phyloP scores from a whole-genome alignment of 2,797 vertebrate species.

The Aythya fuligula region DNA sequence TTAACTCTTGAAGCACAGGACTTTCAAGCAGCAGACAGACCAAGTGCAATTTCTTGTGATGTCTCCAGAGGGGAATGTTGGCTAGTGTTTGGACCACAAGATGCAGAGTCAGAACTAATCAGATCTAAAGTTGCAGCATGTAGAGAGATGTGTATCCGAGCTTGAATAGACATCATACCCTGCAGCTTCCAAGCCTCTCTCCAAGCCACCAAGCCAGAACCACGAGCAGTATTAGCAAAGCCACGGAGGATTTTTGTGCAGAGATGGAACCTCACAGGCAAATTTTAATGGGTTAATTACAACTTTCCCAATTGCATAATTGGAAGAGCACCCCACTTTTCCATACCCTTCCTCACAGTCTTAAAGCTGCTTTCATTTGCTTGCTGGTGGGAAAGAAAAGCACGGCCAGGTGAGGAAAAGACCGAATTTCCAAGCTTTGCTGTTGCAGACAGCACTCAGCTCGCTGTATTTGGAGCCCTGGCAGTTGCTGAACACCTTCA shows the following conservation, averaged over 20 bases:
- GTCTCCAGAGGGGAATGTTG: slow-evolving; percentile 25
- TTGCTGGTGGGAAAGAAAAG: background rate
- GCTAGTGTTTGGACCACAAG: background rate
- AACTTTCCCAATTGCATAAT: background rate
- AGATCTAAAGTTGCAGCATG: fast-evolving
- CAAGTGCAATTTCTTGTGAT: background rate
- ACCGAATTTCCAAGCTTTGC: slow-evolving; percentile 12
- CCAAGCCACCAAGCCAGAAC: background rate
- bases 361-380: slow-evolving; percentile 30
- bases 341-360: background rate
- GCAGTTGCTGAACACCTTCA: slow-evolving; percentile 54
- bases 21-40: background rate
- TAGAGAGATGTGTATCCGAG: background rate
- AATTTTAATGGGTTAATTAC: background rate
- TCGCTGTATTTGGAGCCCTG: slow-evolving; percentile 32
- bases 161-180: no score
- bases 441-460: slow-evolving; percentile 26
- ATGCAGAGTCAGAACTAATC: background rate
- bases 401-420: background rate
- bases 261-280: background rate
- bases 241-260: background rate
- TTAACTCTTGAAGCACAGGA: background rate
- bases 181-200: background rate
- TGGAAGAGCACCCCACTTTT: background rate
- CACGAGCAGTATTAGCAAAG: background rate